Conservation (phyloP, 2,888 invertebrate genomes). For the Neoitamus cyanurus region DNA sequence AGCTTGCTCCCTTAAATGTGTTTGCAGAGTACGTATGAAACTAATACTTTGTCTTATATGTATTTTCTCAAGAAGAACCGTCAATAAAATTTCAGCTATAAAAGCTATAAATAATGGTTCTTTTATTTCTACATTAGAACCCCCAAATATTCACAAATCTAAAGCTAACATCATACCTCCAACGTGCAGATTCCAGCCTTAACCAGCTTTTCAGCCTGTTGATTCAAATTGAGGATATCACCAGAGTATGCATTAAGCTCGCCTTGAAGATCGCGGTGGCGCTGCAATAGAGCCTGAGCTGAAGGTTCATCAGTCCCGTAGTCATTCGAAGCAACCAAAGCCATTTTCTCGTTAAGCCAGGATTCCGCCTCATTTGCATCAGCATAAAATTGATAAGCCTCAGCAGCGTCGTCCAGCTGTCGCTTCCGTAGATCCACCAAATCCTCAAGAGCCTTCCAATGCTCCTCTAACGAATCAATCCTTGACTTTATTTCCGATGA, state of each 20-base stretch:
- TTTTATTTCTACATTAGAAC: not conserved
- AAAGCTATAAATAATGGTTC: not conserved
- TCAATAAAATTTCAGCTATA: not conserved
- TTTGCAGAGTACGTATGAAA: too few species aligned
- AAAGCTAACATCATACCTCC: constrained; percentile 56
- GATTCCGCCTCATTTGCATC: constrained; percentile 98
- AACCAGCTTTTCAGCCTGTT: constrained; percentile 81
- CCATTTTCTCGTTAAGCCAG: constrained; percentile 96
- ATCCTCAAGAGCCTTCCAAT: constrained; percentile 91
- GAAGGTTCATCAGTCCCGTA: constrained; percentile 93
- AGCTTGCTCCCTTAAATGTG: too few species aligned
- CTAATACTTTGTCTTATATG: too few species aligned
- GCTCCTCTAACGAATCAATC: constrained; percentile 80
- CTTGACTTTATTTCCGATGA: constrained; percentile 83
- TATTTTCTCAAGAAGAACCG: too few species aligned
- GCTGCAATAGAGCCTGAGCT: constrained; percentile 86
- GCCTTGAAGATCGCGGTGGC: constrained; percentile 88
- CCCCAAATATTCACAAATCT: not conserved
- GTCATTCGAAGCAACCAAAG: constrained; percentile 88
- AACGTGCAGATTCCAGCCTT: constrained; percentile 77
- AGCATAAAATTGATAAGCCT: constrained; percentile 96
- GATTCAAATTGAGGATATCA: constrained; percentile 84
- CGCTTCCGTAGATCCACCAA: constrained; percentile 79
- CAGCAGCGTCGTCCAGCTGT: constrained; percentile 86
- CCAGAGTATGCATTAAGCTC: constrained; percentile 89